phyloP scores from a whole-genome alignment of 2,797 vertebrate genomes.

The Meriones psammophilus region DNA sequence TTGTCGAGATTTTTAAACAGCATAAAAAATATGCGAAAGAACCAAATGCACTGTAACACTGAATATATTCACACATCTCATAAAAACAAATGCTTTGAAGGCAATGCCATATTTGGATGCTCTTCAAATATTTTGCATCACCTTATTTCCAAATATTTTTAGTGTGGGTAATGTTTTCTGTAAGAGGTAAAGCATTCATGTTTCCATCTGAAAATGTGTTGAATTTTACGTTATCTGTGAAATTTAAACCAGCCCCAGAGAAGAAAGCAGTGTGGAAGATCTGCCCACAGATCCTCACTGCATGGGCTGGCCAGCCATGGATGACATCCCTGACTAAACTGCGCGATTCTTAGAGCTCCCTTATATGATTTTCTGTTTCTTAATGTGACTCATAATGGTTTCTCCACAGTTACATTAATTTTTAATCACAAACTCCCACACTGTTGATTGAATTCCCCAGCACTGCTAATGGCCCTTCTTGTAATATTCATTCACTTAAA shows the following conservation, averaged over 20 bases:
- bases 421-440: conserved; percentile 87
- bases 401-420: conserved; percentile 88
- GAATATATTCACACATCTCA: not conserved
- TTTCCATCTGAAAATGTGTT: conserved; percentile 9
- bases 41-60: not conserved
- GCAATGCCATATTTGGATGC: not conserved
- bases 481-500: conserved; percentile 88
- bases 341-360: conserved; percentile 69
- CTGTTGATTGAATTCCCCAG: conserved; percentile 87
- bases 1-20: not conserved
- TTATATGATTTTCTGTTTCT: conserved; percentile 80
- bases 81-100: conserved; percentile 51
- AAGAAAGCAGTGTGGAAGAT: conserved; percentile 15
- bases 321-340: conserved; percentile 60
- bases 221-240: conserved; percentile 31
- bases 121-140: conserved; percentile 5
- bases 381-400: conserved; percentile 82
- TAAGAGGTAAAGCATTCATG: conserved; percentile 16
- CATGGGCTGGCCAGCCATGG: conserved; percentile 14
- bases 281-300: not conserved
- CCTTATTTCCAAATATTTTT: conserved; percentile 45
- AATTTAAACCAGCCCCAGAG: conserved; percentile 45
- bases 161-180: not conserved
- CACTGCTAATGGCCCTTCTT: conserved; percentile 85
- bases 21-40: not conserved